Base-by-base conservation (phyloP, 2,113 vertebrate genomes). In the Varanus salvator region DNA sequence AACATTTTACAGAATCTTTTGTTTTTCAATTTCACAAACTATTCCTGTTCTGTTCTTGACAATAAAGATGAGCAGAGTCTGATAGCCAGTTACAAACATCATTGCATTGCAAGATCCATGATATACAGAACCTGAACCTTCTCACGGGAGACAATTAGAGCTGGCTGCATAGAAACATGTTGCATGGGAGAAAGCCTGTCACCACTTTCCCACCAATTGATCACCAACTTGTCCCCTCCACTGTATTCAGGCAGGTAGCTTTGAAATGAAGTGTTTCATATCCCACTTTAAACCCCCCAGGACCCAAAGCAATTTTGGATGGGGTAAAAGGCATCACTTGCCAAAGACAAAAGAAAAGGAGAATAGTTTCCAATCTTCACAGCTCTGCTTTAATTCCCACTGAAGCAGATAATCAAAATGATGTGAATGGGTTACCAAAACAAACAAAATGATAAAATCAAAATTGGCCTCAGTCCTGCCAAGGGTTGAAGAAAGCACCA, bases 261-360 rank as follows among this genome's bases (percentile, higher is more conserved):
- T 91, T 85, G 0, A 0, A 95, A 87, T 2, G 7, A 96, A 94
- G 94, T 94, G 93, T 96, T 96, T 95, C 95, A 96, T 96, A 95
- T 94, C 93, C 94, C 95, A 96, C 17, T 0, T 0, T 90, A 95
- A 94, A 96, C 91, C 93, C 92, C 92, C 34, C 0, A 78, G 96
- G 94, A 87, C 86, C 92, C 92, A 0, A 0, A 93, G 0, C 52
- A 44, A 87, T 88, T 29, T 84, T 94, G 92, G 91, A 95, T 94
- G 84, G 95, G 90, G 90, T 12, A 1, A 80, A 68, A 15, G 85
- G 89, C 86, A 66, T 75, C 88, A 80, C 91, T 80, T 93, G 93
- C 93, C 93, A 94, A 95, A 95, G 89, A 64, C 74, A 89, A 84
- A 72, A 78, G 19, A 6, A 52, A 0, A 0, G 68, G 50, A 25